These are phyloP conservation scores for Microchirus variegatus DNA, from an alignment of 2,797 vertebrate species.

Conservation along the genomic window DNA sequence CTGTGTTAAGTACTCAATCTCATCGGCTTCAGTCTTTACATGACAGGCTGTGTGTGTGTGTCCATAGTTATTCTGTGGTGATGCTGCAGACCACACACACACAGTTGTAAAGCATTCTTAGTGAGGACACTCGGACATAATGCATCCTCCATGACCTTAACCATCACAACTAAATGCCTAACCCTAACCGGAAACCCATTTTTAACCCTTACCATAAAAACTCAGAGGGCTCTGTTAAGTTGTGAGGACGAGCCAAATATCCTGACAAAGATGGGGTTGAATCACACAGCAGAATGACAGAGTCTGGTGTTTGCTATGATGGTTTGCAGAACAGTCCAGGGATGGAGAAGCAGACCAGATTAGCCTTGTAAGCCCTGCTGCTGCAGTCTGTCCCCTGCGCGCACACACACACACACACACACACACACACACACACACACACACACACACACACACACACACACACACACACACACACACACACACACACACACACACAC, in stretches of 20 bases:
- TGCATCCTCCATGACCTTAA: too few species aligned
- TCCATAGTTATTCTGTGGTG: conserved; percentile 21
- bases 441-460: conserved; percentile 29
- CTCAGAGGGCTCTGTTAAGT: too few species aligned
- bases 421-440: too few species aligned
- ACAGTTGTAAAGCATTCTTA: too few species aligned
- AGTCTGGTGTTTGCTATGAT: conserved; percentile 17
- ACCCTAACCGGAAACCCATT: too few species aligned
- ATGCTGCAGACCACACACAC: background rate
- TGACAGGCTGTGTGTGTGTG: conserved; percentile 32
- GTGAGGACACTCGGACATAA: too few species aligned
- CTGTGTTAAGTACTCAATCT: conserved; percentile 61
- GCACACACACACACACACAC: conserved; percentile 3
- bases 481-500: conserved; percentile 14
- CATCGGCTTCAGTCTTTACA: conserved; percentile 56
- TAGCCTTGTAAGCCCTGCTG: conserved; percentile 44
- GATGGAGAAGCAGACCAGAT: conserved; percentile 47
- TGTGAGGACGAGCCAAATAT: too few species aligned
- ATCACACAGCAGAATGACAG: conserved; percentile 19
- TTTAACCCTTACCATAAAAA: too few species aligned
- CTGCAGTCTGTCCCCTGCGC: conserved; percentile 36
- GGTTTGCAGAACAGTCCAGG: conserved; percentile 17
- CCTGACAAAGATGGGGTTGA: too few species aligned
- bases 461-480: too few species aligned
- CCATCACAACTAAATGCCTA: too few species aligned